Evolutionary conservation across 2,888 invertebrate genomes (phyloP), one percentile per base, ranked within the genome.

Genomic region (Nomada fucata): DNA sequence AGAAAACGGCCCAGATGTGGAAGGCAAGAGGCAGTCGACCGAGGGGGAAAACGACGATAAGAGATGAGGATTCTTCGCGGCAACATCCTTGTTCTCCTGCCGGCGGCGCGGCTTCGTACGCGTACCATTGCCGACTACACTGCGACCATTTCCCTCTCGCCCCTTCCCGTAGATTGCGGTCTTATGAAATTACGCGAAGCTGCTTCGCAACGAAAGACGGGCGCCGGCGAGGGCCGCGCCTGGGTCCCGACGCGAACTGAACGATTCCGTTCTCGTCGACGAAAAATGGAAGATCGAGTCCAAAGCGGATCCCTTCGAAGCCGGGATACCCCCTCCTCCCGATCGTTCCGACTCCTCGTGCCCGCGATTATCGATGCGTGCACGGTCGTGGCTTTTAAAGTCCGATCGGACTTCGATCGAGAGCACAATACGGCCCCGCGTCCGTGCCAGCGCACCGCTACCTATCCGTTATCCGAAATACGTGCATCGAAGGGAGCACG

Each of bases 161-260:
- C 77, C 55, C 72, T 57, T 67, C 83, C 75, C 69, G 83, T 81
- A 85, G 81, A 85, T 81, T 81, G 84, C 84, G 75, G 78, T 78
- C 81, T 84, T 85, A 81, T 81, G 78, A 83, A 81, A 85, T 85
- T 85, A 85, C 78, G 73, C 69, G 81, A 29, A 74, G 81, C 84
- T 20, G 76, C 67, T 73, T 63, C 52, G 44, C 29, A 59, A 55
- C 55, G 78, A 36, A 63, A 52, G 59, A 53, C 47, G 42, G 42
- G 13, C 71, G 64, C 7, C 29, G 23, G 52, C 52, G 52, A 23
- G 23, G 23, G 23, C 23, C 23, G 23, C 23, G 23, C 1, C 26
- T 2, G 13, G 15, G n/a, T n/a, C 5, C n/a, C n/a, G 15, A 20
- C n/a, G 20, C 55, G 55, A 23, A 23, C 9, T 23, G 55, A 63